Conservation (phyloP, 2,888 invertebrate genomes). For the Taenaris catops region DNA sequence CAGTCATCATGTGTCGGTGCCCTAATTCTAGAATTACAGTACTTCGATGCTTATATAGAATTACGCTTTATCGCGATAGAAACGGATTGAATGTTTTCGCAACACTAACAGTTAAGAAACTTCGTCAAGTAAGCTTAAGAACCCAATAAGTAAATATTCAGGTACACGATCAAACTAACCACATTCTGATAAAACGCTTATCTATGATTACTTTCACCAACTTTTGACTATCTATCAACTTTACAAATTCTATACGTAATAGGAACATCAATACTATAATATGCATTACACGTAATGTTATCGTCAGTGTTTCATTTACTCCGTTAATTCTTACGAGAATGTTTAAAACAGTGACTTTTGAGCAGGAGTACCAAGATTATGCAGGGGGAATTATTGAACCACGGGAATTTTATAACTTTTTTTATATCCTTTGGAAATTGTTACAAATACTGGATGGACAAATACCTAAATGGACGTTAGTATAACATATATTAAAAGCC, state of each 20-base stretch:
- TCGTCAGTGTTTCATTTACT: neutral
- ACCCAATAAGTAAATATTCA: too few species aligned
- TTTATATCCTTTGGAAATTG: conserved; percentile 35
- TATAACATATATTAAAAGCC: conserved; percentile 4
- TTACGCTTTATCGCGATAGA: too few species aligned
- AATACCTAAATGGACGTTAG: conserved; percentile 37
- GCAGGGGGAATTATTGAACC: conserved; percentile 40
- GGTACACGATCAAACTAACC: too few species aligned
- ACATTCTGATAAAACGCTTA: too few species aligned
- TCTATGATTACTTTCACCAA: too few species aligned
- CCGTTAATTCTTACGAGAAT: conserved; percentile 2
- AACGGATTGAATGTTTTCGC: too few species aligned
- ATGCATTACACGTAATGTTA: neutral
- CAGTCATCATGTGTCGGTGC: neutral
- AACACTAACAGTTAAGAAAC: too few species aligned
- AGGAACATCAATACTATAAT: neutral
- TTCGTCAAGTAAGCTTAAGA: too few species aligned
- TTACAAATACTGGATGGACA: conserved; percentile 43
- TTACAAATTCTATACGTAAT: conserved; percentile 3
- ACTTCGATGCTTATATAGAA: too few species aligned
- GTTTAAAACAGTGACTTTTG: conserved; percentile 32
- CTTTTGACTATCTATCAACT: too few species aligned
- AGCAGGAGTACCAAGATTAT: conserved; percentile 40
- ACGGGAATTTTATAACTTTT: conserved; percentile 42
- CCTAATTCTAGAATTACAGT: too few species aligned